Conservation (phyloP, 2,888 invertebrate genomes). For the Elmis aenea region DNA sequence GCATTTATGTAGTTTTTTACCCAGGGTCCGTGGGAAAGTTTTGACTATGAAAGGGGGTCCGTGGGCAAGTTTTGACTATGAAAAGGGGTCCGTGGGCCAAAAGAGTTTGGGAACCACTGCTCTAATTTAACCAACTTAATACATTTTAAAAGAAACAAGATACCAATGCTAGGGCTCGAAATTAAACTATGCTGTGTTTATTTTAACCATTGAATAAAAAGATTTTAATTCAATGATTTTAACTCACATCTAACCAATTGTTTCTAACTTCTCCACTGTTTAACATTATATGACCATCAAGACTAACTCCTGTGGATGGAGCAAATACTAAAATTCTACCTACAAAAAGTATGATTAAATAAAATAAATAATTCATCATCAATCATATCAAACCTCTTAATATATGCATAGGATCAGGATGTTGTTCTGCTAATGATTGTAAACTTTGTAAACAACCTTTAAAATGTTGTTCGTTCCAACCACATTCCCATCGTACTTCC, state of each 20-base stretch:
- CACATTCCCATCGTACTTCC: conserved; percentile 72
- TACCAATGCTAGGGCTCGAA: too few species aligned
- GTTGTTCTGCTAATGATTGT: conserved; percentile 67
- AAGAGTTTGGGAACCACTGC: too few species aligned
- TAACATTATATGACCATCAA: conserved; percentile 85
- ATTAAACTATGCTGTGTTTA: too few species aligned
- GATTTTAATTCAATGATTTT: conserved; percentile 6
- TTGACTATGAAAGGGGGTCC: too few species aligned
- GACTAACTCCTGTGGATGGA: conserved; percentile 83
- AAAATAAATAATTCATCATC: neutral
- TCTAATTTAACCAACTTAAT: too few species aligned
- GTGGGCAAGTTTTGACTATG: too few species aligned
- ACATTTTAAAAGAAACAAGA: too few species aligned
- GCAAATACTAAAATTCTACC: conserved; percentile 80
- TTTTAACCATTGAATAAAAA: too few species aligned
- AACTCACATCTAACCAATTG: conserved; percentile 88
- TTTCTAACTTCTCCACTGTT: conserved; percentile 90
- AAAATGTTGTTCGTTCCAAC: conserved; percentile 86
- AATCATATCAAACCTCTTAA: conserved; percentile 52
- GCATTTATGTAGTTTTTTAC: too few species aligned
- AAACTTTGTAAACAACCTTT: conserved; percentile 86
- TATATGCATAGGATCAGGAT: conserved; percentile 63
- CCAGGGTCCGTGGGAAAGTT: too few species aligned
- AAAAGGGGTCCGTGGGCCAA: too few species aligned
- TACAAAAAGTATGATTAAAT: conserved; percentile 45